Evolutionary conservation across 1,140 invertebrate species (phyloP).

Genomic region (Proales similis): DNA sequence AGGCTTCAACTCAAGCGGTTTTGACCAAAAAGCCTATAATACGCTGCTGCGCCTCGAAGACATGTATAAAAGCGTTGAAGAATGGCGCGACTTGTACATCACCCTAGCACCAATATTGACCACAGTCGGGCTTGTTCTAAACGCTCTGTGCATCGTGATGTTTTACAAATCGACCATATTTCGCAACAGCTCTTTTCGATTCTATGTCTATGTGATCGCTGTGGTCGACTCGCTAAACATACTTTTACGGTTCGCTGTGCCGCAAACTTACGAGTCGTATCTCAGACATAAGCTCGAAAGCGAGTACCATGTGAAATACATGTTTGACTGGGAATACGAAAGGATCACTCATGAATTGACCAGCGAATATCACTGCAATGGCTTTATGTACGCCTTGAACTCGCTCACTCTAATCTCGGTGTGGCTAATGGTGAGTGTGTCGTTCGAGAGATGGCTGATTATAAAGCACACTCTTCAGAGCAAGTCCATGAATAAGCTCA

Average conservation of each 20-base stretch:
- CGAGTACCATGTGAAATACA: slow-evolving; percentile 1
- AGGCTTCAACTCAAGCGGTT: no score
- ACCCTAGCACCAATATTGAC: slow-evolving; percentile 6
- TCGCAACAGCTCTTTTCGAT: slow-evolving; percentile 24
- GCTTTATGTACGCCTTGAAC: slow-evolving; percentile 27
- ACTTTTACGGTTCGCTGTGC: slow-evolving; percentile 26
- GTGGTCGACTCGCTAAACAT: slow-evolving; percentile 31
- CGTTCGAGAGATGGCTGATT: slow-evolving; percentile 15
- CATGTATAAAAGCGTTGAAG: slow-evolving; percentile 11
- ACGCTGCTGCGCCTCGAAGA: no score
- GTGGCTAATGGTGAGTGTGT: slow-evolving; percentile 28
- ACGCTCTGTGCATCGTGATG: slow-evolving; percentile 14
- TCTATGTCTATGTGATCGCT: slow-evolving; percentile 33
- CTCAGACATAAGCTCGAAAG: slow-evolving; percentile 9
- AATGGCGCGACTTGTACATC: slow-evolving; percentile 16
- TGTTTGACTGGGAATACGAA: slow-evolving; percentile 25
- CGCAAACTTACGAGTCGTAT: slow-evolving; percentile 21
- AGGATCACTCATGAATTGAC: slow-evolving; percentile 12
- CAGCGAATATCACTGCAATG: slow-evolving; percentile 14
- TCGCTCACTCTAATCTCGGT: slow-evolving; percentile 21
- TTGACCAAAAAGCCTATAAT: no score
- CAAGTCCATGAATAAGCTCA: slow-evolving; percentile 25
- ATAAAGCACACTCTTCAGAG: slow-evolving; percentile 24
- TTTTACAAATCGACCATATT: slow-evolving; percentile 36
- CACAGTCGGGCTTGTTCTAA: not conserved